Conservation (phyloP, 2,797 vertebrate genomes). For the Muraenolepis orangiensis region DNA sequence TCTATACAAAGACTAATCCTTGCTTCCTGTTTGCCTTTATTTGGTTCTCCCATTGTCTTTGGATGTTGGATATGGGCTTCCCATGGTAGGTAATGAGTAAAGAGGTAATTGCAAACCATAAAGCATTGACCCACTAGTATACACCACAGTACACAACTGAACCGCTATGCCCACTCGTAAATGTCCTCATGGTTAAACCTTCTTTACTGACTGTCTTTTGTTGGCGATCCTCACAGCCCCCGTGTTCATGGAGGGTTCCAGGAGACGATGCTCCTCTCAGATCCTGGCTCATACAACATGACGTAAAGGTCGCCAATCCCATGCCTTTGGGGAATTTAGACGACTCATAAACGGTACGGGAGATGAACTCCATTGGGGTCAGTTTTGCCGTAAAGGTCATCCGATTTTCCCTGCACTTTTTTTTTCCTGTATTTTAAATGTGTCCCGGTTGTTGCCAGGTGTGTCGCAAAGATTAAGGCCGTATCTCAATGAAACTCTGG, state of each 20-base stretch:
- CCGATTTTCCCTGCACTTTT: not conserved
- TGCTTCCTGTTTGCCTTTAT: not conserved
- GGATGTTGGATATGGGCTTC: not conserved
- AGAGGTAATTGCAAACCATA: not conserved
- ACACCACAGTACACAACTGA: not conserved
- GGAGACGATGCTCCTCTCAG: not conserved
- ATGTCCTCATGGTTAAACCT: not conserved
- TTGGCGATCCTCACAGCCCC: not conserved
- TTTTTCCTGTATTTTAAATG: not conserved
- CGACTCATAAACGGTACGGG: not conserved
- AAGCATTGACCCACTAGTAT: not conserved
- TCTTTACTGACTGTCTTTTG: not conserved
- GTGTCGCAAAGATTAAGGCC: not conserved
- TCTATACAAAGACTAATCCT: not conserved
- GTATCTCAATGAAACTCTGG: not conserved
- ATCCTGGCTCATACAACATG: not conserved
- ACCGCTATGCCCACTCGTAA: not conserved
- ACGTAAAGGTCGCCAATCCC: not conserved
- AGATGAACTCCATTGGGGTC: not conserved
- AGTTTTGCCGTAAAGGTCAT: not conserved
- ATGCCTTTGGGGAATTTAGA: not conserved
- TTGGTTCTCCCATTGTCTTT: not conserved
- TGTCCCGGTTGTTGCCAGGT: not conserved
- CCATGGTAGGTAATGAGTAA: not conserved
- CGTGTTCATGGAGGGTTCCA: not conserved